Percentiles rank a stretch among this genome's conserved stretches.
These are phyloP conservation scores for Macrosteles quadrilineatus DNA, from an alignment of 1,140 invertebrate species.

Conservation along the genomic window DNA sequence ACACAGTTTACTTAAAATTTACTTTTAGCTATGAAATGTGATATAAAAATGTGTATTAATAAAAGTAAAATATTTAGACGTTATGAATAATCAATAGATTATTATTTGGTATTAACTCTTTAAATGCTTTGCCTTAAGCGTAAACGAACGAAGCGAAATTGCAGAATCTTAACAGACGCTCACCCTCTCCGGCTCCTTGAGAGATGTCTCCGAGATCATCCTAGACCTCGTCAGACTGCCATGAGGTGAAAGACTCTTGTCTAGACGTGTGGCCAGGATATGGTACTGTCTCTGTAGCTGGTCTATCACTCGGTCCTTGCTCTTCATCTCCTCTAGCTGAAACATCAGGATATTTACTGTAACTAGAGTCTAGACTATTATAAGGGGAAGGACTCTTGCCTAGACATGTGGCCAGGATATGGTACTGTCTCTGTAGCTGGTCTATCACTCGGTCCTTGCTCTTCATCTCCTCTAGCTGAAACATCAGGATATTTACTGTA, in stretches of 20 bases:
- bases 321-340: constrained; percentile 32
- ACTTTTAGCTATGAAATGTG: no score
- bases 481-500: not conserved
- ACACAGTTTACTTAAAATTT: no score
- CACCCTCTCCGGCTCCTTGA: constrained; percentile 17
- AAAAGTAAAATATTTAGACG: no score
- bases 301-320: constrained; percentile 22
- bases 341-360: no score
- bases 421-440: constrained; percentile 22
- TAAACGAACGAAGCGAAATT: not conserved
- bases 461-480: constrained; percentile 32
- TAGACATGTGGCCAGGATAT: not conserved
- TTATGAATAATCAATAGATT: no score
- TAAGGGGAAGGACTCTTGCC: not conserved
- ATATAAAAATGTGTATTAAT: no score
- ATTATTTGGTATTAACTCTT: no score
- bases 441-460: constrained; percentile 24
- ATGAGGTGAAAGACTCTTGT: not conserved
- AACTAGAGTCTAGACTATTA: no score
- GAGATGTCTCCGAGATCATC: not conserved
- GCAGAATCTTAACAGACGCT: not conserved
- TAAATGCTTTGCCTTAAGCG: no score
- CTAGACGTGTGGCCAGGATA: not conserved
- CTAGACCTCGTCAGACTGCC: not conserved
- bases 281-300: constrained; percentile 24